Base-by-base conservation (phyloP, 2,888 invertebrate genomes). In the Sinohyriopsis cumingii region DNA sequence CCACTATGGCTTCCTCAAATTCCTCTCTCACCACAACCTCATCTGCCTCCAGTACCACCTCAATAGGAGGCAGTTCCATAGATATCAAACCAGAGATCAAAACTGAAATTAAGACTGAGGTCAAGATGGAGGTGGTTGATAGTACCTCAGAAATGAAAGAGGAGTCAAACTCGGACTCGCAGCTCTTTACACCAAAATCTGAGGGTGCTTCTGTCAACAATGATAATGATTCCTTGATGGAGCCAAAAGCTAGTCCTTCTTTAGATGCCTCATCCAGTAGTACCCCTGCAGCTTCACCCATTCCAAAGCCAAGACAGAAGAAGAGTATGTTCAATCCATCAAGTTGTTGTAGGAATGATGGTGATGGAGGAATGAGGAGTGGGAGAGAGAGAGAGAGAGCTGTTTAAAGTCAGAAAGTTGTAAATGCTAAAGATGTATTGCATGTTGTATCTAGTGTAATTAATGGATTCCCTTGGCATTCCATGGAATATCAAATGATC, bases 11-110 rank as follows among this genome's bases (percentile, higher is more conserved):
- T 28, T 60, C 74, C 60, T 72, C 75, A 63, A 73, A 82, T 63
- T 71, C 76, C 55, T 69, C 79, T 57, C 67, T 80, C 25, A 73
- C 78, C 33, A 72, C 76, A 7, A 76, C 79, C 18, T 78, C 76
- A 62, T 76, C 81, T 62, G 71, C 79, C 82, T 69, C 88, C 81
- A 66, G 89, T 87, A 68, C 90, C 86, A 82, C 92, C 80, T 85
- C 89, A 71, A 87, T 89, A 24, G 69, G 79, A 59, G 77, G 82
- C 12, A 78, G 76, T 15, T 71, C 75, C 62, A 76, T 83, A 65
- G 82, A 82, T 61, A 76, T 82, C 24, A 82, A 82, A 72, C 63
- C 77, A 63, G 83, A 83, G 57, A 76, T 83, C 56, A 86, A 86
- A 73, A 77, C 76, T 53, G 86, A 85, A 65, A 72, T 84, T 33